A percentile compares a stretch with the other conserved stretches of the same genome.
Conservation (phyloP, 1,140 invertebrate genomes). For the Cotesia glomerata region DNA sequence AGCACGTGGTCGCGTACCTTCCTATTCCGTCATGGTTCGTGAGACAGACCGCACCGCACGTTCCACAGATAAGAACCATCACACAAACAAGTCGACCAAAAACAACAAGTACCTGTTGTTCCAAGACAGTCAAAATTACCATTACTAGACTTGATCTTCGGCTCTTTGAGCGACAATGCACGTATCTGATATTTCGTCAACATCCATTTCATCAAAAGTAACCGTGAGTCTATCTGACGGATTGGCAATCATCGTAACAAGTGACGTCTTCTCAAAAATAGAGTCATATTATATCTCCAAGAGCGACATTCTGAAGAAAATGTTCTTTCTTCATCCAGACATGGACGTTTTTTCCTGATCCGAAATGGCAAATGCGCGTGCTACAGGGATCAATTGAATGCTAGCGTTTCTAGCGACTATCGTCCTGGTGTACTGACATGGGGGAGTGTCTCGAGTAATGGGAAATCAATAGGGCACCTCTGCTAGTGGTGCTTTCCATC, state of each 20-base stretch:
- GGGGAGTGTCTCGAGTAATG: constrained; percentile 35
- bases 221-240: background rate
- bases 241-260: constrained; percentile 33
- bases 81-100: no score
- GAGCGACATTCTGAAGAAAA: background rate
- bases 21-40: no score
- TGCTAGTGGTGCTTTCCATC: constrained; percentile 11
- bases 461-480: constrained; percentile 42
- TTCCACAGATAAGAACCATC: no score
- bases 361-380: constrained; percentile 43
- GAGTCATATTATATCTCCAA: constrained; percentile 5
- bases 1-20: no score
- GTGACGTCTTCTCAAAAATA: constrained; percentile 30
- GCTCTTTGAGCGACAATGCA: no score
- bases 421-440: background rate
- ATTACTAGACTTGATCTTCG: no score
- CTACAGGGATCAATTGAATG: constrained; percentile 44
- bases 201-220: no score
- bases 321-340: no score
- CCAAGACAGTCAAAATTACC: background rate
- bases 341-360: no score
- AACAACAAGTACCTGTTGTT: background rate
- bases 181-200: no score
- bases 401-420: constrained; percentile 1
- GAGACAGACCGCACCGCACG: no score